These are phyloP conservation scores for Notechis scutatus DNA, from an alignment of 2,113 vertebrate genomes.

Conservation along the genomic window DNA sequence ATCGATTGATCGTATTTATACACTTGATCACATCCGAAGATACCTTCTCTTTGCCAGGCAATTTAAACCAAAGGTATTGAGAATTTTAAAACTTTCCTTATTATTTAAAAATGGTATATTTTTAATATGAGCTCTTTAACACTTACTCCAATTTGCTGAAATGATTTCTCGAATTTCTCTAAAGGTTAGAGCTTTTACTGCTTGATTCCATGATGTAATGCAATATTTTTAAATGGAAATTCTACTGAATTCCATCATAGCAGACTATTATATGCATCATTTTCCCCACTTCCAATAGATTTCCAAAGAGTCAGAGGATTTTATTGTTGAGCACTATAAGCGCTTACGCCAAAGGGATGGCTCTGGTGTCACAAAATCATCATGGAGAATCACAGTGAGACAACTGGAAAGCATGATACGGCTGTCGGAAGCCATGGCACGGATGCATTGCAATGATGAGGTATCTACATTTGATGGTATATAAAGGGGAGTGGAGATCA, in stretches of 20 bases:
- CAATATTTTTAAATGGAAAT: neutral
- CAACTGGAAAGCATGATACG: constrained; percentile 99
- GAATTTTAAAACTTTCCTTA: neutral
- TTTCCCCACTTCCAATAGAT: constrained; percentile 72
- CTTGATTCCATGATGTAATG: neutral
- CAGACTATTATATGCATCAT: neutral
- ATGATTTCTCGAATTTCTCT: neutral
- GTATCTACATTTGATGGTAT: constrained; percentile 54
- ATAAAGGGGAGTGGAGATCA: neutral
- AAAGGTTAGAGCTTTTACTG: neutral
- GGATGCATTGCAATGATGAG: constrained; percentile 99
- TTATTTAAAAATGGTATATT: neutral
- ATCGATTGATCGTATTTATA: constrained; percentile 90
- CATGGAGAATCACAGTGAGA: constrained; percentile 95
- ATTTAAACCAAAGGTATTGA: constrained; percentile 94
- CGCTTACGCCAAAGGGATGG: constrained; percentile 90
- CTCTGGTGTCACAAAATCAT: constrained; percentile 85
- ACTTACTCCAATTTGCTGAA: neutral
- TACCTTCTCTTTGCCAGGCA: constrained; percentile 96
- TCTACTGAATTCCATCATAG: neutral
- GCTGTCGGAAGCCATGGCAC: constrained; percentile 93
- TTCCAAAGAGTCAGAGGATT: constrained; percentile 94
- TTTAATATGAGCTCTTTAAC: neutral
- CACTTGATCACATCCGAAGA: constrained; percentile 92
- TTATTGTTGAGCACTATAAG: constrained; percentile 98